Evolutionary conservation across 2,113 vertebrate species (phyloP).

Genomic region (Xiphorhynchus elegans): DNA sequence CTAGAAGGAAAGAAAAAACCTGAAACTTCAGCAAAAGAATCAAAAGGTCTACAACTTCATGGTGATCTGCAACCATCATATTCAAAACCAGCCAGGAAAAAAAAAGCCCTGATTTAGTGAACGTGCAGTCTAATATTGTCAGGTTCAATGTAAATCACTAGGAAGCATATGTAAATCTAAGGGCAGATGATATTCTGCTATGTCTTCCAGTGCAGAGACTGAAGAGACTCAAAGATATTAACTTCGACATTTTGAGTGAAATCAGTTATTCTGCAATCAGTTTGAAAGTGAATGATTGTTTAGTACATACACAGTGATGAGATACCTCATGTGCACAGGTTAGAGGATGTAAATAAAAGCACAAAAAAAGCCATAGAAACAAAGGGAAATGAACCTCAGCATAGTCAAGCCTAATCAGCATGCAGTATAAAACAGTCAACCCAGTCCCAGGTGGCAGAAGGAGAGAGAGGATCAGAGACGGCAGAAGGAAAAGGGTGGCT

Average conservation of each 20-base stretch:
- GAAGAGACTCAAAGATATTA: not conserved
- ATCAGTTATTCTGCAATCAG: not conserved
- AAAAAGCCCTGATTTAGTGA: not conserved
- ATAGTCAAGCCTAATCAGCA: not conserved
- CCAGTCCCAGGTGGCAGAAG: not conserved
- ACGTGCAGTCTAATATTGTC: not conserved
- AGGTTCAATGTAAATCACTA: not conserved
- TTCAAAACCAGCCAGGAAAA: not conserved
- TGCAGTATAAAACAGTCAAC: not conserved
- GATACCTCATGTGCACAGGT: not conserved
- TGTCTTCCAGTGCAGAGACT: not conserved
- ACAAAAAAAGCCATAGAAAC: not conserved
- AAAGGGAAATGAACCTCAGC: not conserved
- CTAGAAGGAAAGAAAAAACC: not conserved
- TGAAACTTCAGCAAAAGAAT: not conserved
- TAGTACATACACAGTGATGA: rapidly evolving
- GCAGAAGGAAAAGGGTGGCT: rapidly evolving
- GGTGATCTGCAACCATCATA: not conserved
- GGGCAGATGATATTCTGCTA: not conserved
- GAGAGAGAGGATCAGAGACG: not conserved
- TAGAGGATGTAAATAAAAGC: not conserved
- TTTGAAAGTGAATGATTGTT: not conserved
- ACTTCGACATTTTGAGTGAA: not conserved
- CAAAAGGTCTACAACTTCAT: not conserved
- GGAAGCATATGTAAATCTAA: not conserved